Conservation (phyloP, 92 coral and sea anemone genomes). For the Scolanthus callimorphus region DNA sequence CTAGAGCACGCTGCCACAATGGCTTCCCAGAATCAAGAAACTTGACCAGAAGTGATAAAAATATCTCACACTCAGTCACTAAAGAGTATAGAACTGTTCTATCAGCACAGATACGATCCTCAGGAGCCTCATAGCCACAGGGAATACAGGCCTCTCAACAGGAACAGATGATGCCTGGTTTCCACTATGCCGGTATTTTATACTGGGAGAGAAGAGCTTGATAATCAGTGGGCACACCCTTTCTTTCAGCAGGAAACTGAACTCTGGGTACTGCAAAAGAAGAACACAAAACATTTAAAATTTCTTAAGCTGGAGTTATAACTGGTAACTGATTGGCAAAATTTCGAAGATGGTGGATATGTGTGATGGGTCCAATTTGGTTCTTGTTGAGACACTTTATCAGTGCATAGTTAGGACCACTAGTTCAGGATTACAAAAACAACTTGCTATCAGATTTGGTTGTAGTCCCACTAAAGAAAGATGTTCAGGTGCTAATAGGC, state of each 20-base stretch:
- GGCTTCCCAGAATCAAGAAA: constrained; percentile 91
- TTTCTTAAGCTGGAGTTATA: no score
- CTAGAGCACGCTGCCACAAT: constrained; percentile 94
- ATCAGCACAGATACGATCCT: constrained; percentile 92
- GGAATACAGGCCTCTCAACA: constrained; percentile 83
- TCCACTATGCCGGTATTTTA: constrained; percentile 69
- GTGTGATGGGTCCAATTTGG: no score
- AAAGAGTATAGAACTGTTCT: constrained; percentile 89
- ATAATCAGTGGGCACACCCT: constrained; percentile 92
- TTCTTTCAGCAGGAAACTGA: constrained; percentile 93
- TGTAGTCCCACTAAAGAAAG: no score
- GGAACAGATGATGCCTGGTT: constrained; percentile 48
- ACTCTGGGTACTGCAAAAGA: constrained; percentile 83
- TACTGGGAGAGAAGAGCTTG: constrained; percentile 96
- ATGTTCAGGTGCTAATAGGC: no score
- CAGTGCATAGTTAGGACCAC: no score
- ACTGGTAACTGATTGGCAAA: no score
- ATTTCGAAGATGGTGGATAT: no score
- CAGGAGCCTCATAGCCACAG: constrained; percentile 85
- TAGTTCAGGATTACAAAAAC: no score
- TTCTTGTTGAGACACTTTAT: no score
- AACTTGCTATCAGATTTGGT: no score
- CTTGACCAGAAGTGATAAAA: constrained; percentile 87
- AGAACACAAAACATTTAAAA: background rate
- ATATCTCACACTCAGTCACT: constrained; percentile 96